Evolutionary conservation across 2,113 vertebrate genomes (phyloP), one percentile per base, ranked within the genome.

Genomic region (Anhinga anhinga): DNA sequence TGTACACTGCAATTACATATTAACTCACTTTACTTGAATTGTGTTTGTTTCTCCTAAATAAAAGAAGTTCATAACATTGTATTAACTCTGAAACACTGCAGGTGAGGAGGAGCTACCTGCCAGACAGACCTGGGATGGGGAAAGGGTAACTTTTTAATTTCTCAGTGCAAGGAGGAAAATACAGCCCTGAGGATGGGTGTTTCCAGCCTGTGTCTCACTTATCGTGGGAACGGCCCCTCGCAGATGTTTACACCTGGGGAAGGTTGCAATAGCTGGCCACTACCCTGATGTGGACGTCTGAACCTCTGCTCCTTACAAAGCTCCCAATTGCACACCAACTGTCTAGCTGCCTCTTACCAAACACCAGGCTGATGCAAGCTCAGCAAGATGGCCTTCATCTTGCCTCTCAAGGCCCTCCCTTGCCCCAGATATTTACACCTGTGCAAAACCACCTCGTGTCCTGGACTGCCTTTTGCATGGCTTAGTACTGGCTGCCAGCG

Each of bases 271-370:
- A 87, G 25, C 17, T 80, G 56, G 32, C n/a, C 8, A 1, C 38
- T 3, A 19, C 13, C 10, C 52, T 7, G 7, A 0, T 6, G 10
- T 34, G 53, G 61, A 22, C 1, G 2, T 61, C 19, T 10, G 52
- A 47, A 76, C 27, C 36, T 52, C 47, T 56, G 36, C 66, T 76
- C 56, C 38, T 82, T 47, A 22, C 14, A 45, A 61, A 85, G 12
- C 58, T 94, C 32, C 34, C n/a, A 6, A 3, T 9, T 34, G n/a
- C 36, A 15, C 2, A 5, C 20, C 59, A 45, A 93, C 53, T 1
- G 29, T 52, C 49, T 53, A 49, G 45, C 15, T 2, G 0, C n/a
- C 44, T 84, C 67, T 86, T 92, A n/a, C 53, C 63, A 65, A 90
- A 83, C 26, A 45, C 21, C 1, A 1, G 83, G 42, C 50, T 89